Percentiles rank a stretch among this genome's conserved stretches.
These are phyloP conservation scores for Notolepis coatsorum DNA, from an alignment of 2,797 vertebrate genomes.

Conservation along the genomic window DNA sequence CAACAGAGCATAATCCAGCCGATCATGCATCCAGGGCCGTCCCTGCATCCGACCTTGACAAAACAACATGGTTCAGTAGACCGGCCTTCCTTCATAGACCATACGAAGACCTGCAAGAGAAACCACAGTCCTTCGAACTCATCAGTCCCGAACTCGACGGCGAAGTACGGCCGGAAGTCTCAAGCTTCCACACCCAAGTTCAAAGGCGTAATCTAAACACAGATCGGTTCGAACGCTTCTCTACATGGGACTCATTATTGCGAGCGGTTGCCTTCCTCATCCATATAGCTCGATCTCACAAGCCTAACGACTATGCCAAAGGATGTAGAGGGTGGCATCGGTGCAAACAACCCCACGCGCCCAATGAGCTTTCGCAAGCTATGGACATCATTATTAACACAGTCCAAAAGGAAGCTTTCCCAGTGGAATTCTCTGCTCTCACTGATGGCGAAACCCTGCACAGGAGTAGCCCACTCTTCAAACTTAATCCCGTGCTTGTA, in stretches of 20 bases:
- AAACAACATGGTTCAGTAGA: constrained; percentile 15
- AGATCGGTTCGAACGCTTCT: not conserved
- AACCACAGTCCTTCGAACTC: not conserved
- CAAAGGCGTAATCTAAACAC: not conserved
- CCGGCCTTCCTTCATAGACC: constrained; percentile 2
- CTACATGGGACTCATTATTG: not conserved
- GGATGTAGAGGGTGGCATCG: not conserved
- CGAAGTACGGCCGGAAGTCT: constrained; percentile 5
- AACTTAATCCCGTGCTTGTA: no score
- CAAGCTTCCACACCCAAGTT: not conserved
- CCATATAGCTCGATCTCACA: not conserved
- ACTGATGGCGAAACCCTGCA: no score
- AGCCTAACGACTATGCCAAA: not conserved
- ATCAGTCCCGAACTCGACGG: constrained; percentile 2
- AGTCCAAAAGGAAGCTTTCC: no score
- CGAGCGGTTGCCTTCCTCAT: not conserved
- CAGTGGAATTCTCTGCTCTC: no score
- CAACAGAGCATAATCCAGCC: constrained; percentile 4
- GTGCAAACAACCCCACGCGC: not conserved
- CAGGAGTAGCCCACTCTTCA: no score
- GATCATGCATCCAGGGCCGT: constrained; percentile 4
- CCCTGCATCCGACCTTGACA: constrained; percentile 6
- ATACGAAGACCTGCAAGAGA: not conserved
- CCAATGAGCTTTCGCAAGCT: not conserved
- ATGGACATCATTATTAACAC: no score